Conservation (phyloP, 2,888 invertebrate genomes). For the Ophioninae sp. region DNA sequence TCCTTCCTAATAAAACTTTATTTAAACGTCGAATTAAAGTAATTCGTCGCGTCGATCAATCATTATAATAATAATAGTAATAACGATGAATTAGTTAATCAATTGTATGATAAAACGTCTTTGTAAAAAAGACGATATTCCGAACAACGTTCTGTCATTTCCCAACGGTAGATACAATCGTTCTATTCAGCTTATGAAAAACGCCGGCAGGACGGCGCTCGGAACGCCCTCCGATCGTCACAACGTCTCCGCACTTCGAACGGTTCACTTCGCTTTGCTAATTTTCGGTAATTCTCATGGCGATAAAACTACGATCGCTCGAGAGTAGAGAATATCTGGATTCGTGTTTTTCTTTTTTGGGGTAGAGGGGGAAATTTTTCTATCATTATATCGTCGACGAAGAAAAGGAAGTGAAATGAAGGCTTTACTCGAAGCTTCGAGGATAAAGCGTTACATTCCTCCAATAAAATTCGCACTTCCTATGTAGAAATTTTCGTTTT, state of each 20-base stretch:
- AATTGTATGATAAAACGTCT: background rate
- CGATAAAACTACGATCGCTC: background rate
- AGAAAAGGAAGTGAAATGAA: too few species aligned
- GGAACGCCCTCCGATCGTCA: background rate
- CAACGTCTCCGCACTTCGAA: background rate
- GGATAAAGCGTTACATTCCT: too few species aligned
- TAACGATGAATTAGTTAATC: background rate
- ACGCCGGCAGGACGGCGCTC: background rate
- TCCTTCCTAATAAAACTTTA: background rate
- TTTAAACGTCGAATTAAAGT: constrained; percentile 5
- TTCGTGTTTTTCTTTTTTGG: background rate
- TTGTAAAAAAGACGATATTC: background rate
- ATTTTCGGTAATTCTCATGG: background rate
- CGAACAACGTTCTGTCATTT: background rate
- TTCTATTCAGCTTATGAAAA: background rate
- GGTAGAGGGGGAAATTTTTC: too few species aligned
- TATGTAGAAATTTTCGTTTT: too few species aligned
- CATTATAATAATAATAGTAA: constrained; percentile 6
- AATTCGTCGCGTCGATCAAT: constrained; percentile 14
- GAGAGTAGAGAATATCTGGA: background rate
- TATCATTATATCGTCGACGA: too few species aligned
- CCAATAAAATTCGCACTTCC: too few species aligned
- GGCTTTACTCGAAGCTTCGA: too few species aligned
- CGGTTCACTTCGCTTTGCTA: background rate
- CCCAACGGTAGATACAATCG: background rate